Percentiles rank a stretch among this genome's conserved stretches.
Evolutionary conservation across 2,113 vertebrate genomes (phyloP).

Genomic region (Seriola dumerili): DNA sequence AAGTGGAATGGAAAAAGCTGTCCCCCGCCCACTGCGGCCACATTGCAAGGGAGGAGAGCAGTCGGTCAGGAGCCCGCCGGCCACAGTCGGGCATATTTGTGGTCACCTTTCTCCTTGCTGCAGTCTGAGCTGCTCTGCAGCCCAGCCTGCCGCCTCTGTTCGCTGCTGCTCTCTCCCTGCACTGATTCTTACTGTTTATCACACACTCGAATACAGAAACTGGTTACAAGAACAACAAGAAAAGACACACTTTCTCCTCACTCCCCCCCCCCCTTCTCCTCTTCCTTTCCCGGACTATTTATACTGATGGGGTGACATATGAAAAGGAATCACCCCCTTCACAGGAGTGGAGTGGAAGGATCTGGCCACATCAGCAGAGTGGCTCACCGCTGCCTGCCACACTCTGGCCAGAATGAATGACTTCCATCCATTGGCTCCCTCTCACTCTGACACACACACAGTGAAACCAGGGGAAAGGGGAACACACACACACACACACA

Average conservation of each 20-base stretch:
- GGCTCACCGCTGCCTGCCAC: constrained; percentile 71
- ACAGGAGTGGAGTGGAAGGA: constrained; percentile 65
- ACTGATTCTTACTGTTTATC: constrained; percentile 28
- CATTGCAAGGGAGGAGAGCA: constrained; percentile 79
- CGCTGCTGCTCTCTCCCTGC: constrained; percentile 26
- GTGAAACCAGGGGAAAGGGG: constrained; percentile 67
- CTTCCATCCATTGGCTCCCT: constrained; percentile 73
- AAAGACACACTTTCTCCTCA: constrained; percentile 65
- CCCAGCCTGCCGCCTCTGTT: constrained; percentile 38
- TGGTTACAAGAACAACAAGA: constrained; percentile 49
- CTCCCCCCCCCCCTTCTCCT: constrained; percentile 19
- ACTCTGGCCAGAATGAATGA: constrained; percentile 75
- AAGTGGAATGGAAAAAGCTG: constrained; percentile 82
- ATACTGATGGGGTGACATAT: constrained; percentile 68
- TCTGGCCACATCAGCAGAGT: constrained; percentile 79
- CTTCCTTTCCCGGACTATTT: constrained; percentile 72
- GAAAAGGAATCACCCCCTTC: constrained; percentile 69
- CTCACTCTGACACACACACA: constrained; percentile 54
- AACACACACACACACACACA: constrained; percentile 50
- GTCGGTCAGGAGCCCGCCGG: constrained; percentile 83
- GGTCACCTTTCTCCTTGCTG: constrained; percentile 79
- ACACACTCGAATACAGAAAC: constrained; percentile 36
- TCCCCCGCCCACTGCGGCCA: constrained; percentile 73
- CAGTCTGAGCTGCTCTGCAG: constrained; percentile 65
- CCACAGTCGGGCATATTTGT: constrained; percentile 86